Evolutionary conservation across 1,140 invertebrate species (phyloP).

Genomic region (Euwallacea fornicatus): DNA sequence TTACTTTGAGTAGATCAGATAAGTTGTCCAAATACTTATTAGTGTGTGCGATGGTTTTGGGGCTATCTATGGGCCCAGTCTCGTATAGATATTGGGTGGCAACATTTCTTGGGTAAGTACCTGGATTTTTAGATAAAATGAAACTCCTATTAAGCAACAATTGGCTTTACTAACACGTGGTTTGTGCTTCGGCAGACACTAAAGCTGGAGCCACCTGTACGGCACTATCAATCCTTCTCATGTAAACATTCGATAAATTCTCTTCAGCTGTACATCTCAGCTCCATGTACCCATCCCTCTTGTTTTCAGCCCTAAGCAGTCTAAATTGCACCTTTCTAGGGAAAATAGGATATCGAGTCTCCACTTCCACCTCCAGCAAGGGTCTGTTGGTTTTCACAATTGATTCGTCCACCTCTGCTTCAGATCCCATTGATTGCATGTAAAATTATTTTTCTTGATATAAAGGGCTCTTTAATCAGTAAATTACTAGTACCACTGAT

Average conservation of each 20-base stretch:
- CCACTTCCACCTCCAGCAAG: slow-evolving; percentile 66
- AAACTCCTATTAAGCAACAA: neutral
- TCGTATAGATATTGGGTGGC: slow-evolving; percentile 65
- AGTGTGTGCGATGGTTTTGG: slow-evolving; percentile 32
- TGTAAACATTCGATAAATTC: slow-evolving; percentile 57
- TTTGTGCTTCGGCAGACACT: slow-evolving; percentile 62
- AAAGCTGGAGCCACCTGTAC: slow-evolving; percentile 57
- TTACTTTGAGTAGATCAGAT: slow-evolving; percentile 43
- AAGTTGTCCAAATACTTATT: slow-evolving; percentile 42
- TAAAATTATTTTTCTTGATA: neutral
- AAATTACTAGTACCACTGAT: slow-evolving; percentile 15
- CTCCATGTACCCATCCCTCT: slow-evolving; percentile 68
- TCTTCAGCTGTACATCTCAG: slow-evolving; percentile 58
- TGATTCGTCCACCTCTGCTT: slow-evolving; percentile 61
- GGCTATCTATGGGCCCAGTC: slow-evolving; percentile 38
- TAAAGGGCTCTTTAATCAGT: no score
- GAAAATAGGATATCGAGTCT: slow-evolving; percentile 61
- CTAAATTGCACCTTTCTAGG: slow-evolving; percentile 55
- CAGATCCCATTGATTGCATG: slow-evolving; percentile 42
- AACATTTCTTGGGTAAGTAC: slow-evolving; percentile 46
- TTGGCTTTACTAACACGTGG: slow-evolving; percentile 53
- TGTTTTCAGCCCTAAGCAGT: slow-evolving; percentile 58
- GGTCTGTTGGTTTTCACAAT: slow-evolving; percentile 58
- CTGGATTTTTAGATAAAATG: slow-evolving; percentile 6
- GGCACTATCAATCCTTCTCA: slow-evolving; percentile 58